Evolutionary conservation across 1,140 invertebrate genomes (phyloP).

Genomic region (Nymphalis io): DNA sequence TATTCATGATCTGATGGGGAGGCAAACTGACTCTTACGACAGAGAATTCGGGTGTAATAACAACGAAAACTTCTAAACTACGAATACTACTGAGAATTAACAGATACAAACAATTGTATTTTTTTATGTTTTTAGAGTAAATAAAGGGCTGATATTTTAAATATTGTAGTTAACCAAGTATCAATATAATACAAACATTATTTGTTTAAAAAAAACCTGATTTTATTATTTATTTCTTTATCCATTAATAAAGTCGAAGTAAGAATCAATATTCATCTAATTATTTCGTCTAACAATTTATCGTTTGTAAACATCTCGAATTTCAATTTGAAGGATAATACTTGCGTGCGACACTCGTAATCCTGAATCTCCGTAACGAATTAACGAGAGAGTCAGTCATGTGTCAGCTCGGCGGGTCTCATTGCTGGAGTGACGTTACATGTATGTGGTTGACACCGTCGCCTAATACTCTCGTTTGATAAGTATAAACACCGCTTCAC

Average conservation of each 20-base stretch:
- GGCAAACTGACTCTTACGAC: too few species aligned
- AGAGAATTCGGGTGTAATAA: too few species aligned
- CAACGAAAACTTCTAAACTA: too few species aligned
- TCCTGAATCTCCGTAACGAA: slow-evolving; percentile 62
- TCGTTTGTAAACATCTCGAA: slow-evolving; percentile 15
- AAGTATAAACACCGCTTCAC: slow-evolving; percentile 44
- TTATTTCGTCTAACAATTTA: background rate
- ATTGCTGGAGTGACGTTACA: slow-evolving; percentile 51
- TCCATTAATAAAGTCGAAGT: background rate
- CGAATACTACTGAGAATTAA: too few species aligned
- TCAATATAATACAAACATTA: too few species aligned
- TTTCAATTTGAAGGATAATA: slow-evolving; percentile 41
- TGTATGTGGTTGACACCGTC: slow-evolving; percentile 50
- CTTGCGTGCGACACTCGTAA: slow-evolving; percentile 38
- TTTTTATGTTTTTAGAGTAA: too few species aligned
- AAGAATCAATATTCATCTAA: too few species aligned
- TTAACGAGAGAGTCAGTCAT: slow-evolving; percentile 72
- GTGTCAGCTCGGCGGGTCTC: slow-evolving; percentile 54
- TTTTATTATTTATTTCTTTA: background rate
- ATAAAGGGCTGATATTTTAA: too few species aligned
- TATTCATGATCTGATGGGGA: too few species aligned
- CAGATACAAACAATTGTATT: too few species aligned
- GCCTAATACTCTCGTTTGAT: slow-evolving; percentile 37
- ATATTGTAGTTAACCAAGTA: too few species aligned
- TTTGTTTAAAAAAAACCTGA: too few species aligned